Evolutionary conservation across 2,888 invertebrate species (phyloP), one percentile per base, ranked within the genome.

Genomic region (Euphydryas editha): DNA sequence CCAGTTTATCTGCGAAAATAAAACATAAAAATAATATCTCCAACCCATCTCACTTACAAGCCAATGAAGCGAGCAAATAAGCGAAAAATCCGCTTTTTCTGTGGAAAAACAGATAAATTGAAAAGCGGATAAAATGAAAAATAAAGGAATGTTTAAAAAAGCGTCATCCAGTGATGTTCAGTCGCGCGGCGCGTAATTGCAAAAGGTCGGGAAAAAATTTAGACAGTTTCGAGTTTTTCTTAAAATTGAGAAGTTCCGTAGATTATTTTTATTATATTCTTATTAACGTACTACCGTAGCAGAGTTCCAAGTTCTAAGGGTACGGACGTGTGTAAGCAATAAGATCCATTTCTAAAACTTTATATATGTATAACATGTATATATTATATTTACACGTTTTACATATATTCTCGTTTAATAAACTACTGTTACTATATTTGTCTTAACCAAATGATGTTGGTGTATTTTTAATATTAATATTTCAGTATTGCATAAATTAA

Each of bases 1-100:
- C 68, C 59, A 67, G 74, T 75, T 74, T 73, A 68, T 71, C 69
- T 67, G 62, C 69, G 78, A 86, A 83, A 79, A 84, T 78, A 84
- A 81, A 81, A 83, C 76, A 77, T 75, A 80, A 82, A 80, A 81
- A 71, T 56, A 46, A 30, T n/a, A 51, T 76, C 78, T 76, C 79
- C 68, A 78, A 84, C 89, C 89, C 88, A 82, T 87, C 87, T 90
- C 92, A 87, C 88, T 91, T 89, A 87, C 89, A 83, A 90, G 90
- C 90, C 92, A 92, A 92, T 92, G 92, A 91, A 88, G 91, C 90
- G 88, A 81, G 89, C 88, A 90, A 91, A 92, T 90, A 91, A 87
- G 87, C 90, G 89, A 91, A 89, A 92, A 92, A 92, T 90, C 88
- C 87, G 83, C 83, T 84, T 78, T n/a, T 80, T 75, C 79, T 86